Conservation (phyloP, 2,797 vertebrate genomes). For the Paedocypris micromegethes region DNA sequence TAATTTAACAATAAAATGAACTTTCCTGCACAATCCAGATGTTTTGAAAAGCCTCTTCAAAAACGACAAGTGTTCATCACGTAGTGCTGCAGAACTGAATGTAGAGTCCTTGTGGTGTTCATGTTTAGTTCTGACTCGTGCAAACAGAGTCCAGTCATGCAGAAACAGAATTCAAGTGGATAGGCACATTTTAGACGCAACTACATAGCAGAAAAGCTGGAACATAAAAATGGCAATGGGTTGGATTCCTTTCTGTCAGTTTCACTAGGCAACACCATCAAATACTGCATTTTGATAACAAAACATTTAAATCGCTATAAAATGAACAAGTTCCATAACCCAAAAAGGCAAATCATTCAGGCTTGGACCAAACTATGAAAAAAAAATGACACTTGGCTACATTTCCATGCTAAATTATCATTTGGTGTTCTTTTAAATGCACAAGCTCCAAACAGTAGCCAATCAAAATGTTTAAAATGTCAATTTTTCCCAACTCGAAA, state of each 20-base stretch:
- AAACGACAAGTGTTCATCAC: too few relatives aligned
- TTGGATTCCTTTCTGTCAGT: too few relatives aligned
- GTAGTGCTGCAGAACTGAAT: neutral
- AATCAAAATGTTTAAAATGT: too few relatives aligned
- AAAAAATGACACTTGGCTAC: constrained; percentile 24
- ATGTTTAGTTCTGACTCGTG: constrained; percentile 47
- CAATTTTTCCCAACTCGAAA: too few relatives aligned
- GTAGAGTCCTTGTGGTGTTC: neutral
- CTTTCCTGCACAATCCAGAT: too few relatives aligned
- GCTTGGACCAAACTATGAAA: constrained; percentile 6
- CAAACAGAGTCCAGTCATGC: constrained; percentile 42
- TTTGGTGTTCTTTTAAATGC: neutral
- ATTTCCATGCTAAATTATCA: constrained; percentile 35
- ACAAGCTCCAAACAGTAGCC: too few relatives aligned
- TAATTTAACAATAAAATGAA: too few relatives aligned
- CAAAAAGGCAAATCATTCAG: constrained; percentile 12
- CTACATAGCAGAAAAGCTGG: constrained; percentile 3
- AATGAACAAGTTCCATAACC: neutral
- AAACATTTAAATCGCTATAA: constrained; percentile 2
- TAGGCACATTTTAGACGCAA: constrained; percentile 37
- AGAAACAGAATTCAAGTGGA: constrained; percentile 34
- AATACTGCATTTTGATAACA: constrained; percentile 27
- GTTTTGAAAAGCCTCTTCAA: too few relatives aligned
- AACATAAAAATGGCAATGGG: neutral
- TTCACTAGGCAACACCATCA: neutral